Base-by-base conservation (phyloP, 2,888 invertebrate species). In the Lasioglossum oenotherae region DNA sequence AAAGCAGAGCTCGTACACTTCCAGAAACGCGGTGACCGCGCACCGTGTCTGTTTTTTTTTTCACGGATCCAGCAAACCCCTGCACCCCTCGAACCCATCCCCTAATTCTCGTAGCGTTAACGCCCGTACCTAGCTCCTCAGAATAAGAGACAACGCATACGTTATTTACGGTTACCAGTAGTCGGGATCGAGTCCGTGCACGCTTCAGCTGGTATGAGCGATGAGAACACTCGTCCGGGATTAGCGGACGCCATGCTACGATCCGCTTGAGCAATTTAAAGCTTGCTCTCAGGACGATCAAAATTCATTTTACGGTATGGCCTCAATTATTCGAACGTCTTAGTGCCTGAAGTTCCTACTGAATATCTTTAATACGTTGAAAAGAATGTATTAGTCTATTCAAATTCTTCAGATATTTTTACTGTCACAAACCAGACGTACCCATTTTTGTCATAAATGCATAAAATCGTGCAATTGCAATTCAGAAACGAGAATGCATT, bases 101-200 rank as follows among this genome's bases (percentile, higher is more conserved):
- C 67, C 60, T 79, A 84, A 84, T 86, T 69, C 81, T 82, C 73
- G 84, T 85, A 88, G 80, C 82, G 78, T 80, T 35, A 80, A 74
- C 64, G 41, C 69, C 80, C 53, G 85, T 88, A 88, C 77, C 87
- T 78, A 82, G 71, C 14, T 27, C 78, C 79, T 64, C 53, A 14
- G 74, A 67, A 78, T 81, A 88, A 82, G 74, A 77, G 60, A 60
- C 46, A 53, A 72, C 67, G 80, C 84, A 77, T 82, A 82, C 80
- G 82, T 87, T 84, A 81, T 81, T 86, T 81, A 88, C 88, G 88
- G 85, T 88, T 87, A 88, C 87, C 88, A 87, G 80, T 84, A 77
- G 86, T 85, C 74, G 87, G 87, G 77, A 46, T 44, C 38, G 27
- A 44, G 82, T 69, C 49, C 27, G 82, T 85, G 57, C 85, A 77